phyloP scores from a whole-genome alignment of 92 coral and sea anemone species.

The Blastomussa wellsi region DNA sequence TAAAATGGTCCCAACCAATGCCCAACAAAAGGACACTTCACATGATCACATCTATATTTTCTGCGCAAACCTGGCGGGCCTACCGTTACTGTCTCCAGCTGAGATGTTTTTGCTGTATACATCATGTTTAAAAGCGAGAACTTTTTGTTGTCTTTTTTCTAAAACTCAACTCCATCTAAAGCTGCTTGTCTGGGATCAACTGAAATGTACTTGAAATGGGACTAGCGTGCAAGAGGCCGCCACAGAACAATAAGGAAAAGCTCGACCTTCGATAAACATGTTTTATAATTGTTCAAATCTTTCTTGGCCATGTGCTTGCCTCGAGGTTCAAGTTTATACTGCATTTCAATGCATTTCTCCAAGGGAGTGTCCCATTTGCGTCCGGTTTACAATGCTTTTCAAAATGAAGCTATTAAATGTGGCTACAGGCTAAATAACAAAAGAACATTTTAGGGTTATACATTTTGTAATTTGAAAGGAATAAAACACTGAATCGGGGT shows the following conservation, averaged over 20 bases:
- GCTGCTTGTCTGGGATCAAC: not conserved
- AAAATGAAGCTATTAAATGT: not conserved
- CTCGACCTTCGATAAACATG: not conserved
- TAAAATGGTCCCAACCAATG: not conserved
- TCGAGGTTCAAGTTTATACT: too few relatives aligned
- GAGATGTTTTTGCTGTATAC: not conserved
- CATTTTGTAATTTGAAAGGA: too few relatives aligned
- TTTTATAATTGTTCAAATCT: too few relatives aligned
- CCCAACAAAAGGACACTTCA: not conserved
- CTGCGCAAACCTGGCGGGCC: not conserved
- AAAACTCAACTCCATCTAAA: not conserved
- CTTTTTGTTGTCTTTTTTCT: not conserved
- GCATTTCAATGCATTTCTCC: not conserved
- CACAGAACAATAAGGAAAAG: not conserved
- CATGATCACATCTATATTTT: not conserved
- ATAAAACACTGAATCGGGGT: too few relatives aligned
- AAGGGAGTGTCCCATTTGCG: too few relatives aligned
- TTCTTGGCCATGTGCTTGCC: not conserved
- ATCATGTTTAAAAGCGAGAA: not conserved
- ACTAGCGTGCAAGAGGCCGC: not conserved
- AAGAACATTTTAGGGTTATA: too few relatives aligned
- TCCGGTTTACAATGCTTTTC: too few relatives aligned
- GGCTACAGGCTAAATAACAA: too few relatives aligned
- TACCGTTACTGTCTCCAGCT: not conserved
- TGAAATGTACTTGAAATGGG: not conserved